A percentile compares a stretch with the other conserved stretches of the same genome.
phyloP scores from a whole-genome alignment of 2,888 invertebrate genomes.

The Leptinotarsa rubiginosa region DNA sequence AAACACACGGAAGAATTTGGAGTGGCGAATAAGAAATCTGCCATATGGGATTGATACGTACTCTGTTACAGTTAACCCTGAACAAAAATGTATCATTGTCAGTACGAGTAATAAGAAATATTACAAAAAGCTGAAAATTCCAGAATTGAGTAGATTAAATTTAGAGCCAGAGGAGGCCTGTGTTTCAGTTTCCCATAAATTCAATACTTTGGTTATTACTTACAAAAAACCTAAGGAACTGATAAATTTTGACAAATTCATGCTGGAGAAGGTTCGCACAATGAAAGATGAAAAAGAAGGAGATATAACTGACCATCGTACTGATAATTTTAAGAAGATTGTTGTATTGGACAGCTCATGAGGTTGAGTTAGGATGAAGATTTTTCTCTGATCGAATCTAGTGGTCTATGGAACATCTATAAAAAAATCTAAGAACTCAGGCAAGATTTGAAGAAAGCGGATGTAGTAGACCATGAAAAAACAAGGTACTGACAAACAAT shows the following conservation, averaged over 20 bases:
- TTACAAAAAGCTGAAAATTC: constrained; percentile 78
- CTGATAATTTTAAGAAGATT: constrained; percentile 46
- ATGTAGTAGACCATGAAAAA: too few relatives aligned
- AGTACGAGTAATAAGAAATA: constrained; percentile 86
- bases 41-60: constrained; percentile 80
- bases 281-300: constrained; percentile 59
- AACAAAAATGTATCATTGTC: constrained; percentile 74
- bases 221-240: constrained; percentile 82
- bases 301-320: constrained; percentile 62
- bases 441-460: too few relatives aligned
- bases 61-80: constrained; percentile 74
- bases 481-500: too few relatives aligned
- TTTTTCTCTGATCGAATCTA: not conserved
- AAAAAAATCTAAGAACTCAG: too few relatives aligned
- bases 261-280: constrained; percentile 62
- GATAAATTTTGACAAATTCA: constrained; percentile 76
- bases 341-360: not conserved
- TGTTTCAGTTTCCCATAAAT: constrained; percentile 77
- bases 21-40: constrained; percentile 86
- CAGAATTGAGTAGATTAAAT: constrained; percentile 77
- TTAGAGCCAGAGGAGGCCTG: constrained; percentile 73
- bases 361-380: not conserved
- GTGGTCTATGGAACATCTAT: too few relatives aligned
- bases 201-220: constrained; percentile 82
- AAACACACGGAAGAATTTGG: constrained; percentile 79